phyloP scores from a whole-genome alignment of 2,113 vertebrate species.

The Recurvirostra avosetta region DNA sequence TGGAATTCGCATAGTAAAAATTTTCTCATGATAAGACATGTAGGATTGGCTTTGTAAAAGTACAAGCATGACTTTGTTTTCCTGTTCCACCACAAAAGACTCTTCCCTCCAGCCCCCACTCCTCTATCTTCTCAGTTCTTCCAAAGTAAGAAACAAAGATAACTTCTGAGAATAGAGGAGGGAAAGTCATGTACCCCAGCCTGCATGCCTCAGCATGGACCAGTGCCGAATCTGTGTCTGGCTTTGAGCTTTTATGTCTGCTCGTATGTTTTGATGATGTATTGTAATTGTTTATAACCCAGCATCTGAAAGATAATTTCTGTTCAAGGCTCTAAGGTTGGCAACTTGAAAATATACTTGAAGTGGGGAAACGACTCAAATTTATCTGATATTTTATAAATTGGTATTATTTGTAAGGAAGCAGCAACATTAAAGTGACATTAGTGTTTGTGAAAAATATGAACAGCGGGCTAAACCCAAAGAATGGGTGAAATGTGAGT shows the following conservation, averaged over 20 bases:
- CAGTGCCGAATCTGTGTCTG: constrained; percentile 37
- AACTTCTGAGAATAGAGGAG: constrained; percentile 38
- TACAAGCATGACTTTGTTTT: constrained; percentile 52
- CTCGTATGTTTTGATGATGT: constrained; percentile 22
- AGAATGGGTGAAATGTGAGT: background rate
- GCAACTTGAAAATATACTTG: background rate
- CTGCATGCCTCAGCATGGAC: constrained; percentile 44
- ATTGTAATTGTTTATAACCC: constrained; percentile 34
- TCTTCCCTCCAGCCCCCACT: background rate
- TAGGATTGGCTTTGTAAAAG: constrained; percentile 24
- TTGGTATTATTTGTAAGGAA: background rate
- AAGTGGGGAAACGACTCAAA: background rate
- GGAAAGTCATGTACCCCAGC: background rate
- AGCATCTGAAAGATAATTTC: constrained; percentile 34
- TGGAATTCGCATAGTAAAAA: constrained; percentile 1
- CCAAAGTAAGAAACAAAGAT: constrained; percentile 28
- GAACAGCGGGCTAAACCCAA: background rate
- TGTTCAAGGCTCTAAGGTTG: background rate
- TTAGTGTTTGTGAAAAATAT: background rate
- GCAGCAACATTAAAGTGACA: background rate
- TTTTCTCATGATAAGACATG: constrained; percentile 52
- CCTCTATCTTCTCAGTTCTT: constrained; percentile 28
- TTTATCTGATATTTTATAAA: constrained; percentile 5
- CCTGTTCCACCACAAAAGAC: constrained; percentile 12
- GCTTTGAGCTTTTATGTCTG: constrained; percentile 52